Percentiles rank a stretch among this genome's conserved stretches.
These are phyloP conservation scores for Anniella stebbinsi DNA, from an alignment of 2,797 vertebrate species.

Conservation along the genomic window DNA sequence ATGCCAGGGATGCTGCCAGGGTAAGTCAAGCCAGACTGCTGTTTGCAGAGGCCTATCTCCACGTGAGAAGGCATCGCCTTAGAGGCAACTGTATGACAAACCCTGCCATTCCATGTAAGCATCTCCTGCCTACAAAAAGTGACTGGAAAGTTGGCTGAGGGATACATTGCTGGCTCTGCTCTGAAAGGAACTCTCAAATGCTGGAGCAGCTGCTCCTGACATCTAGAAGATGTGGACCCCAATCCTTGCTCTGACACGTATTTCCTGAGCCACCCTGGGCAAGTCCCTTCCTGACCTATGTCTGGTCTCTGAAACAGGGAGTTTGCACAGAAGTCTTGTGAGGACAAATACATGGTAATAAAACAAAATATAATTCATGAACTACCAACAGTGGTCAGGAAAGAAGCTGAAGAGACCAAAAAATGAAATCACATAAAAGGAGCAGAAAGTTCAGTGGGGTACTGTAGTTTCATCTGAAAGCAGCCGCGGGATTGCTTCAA, in stretches of 20 bases:
- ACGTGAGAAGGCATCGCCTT: neutral
- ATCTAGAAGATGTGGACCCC: neutral
- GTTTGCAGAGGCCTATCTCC: neutral
- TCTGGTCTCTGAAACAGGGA: neutral
- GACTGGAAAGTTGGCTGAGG: neutral
- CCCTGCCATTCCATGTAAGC: neutral
- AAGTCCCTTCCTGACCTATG: neutral
- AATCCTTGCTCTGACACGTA: neutral
- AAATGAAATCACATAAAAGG: neutral
- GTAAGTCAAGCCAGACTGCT: neutral
- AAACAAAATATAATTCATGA: neutral
- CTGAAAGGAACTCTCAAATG: neutral
- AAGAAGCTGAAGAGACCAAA: conserved; percentile 1
- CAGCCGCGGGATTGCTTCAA: neutral
- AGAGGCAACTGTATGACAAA: neutral
- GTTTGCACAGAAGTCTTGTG: neutral
- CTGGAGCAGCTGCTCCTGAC: neutral
- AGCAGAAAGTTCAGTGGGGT: neutral
- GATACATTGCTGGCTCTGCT: neutral
- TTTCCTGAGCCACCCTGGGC: neutral
- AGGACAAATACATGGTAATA: neutral
- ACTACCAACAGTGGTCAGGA: neutral
- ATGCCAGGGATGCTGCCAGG: neutral
- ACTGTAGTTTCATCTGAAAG: neutral
- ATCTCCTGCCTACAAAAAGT: neutral